phyloP scores from a whole-genome alignment of 2,888 invertebrate genomes.

The Pandemis corylana region DNA sequence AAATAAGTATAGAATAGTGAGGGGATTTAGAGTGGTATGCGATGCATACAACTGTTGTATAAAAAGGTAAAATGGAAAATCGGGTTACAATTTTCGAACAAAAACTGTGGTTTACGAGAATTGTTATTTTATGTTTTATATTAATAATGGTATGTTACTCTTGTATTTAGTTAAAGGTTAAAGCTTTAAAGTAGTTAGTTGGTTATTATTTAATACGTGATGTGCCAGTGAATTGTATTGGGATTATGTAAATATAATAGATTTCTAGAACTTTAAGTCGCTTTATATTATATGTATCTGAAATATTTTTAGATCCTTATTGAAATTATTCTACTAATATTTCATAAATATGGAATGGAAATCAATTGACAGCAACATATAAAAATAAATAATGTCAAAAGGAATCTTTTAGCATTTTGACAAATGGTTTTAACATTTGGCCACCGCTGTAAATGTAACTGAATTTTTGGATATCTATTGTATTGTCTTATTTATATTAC shows the following conservation, averaged over 20 bases:
- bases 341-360: not conserved
- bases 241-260: slow-evolving; percentile 27
- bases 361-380: not conserved
- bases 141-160: slow-evolving; percentile 8
- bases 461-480: not conserved
- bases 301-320: not conserved
- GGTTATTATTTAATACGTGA: slow-evolving; percentile 17
- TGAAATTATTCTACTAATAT: not conserved
- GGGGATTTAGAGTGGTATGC: no score
- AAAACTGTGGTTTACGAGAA: not conserved
- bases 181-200: slow-evolving; percentile 38
- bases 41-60: no score
- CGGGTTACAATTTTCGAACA: not conserved
- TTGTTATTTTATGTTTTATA: not conserved
- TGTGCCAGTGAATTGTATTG: slow-evolving; percentile 36
- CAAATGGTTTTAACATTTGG: not conserved
- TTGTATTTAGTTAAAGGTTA: slow-evolving; percentile 12
- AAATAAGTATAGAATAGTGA: no score
- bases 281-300: not conserved
- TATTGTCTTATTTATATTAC: not conserved
- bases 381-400: not conserved
- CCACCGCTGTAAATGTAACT: not conserved
- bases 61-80: not conserved
- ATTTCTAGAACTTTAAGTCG: not conserved
- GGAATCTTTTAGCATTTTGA: not conserved